Evolutionary conservation across 1,140 invertebrate genomes (phyloP), one percentile per base, ranked within the genome.

Genomic region (Drosophila biarmipes): DNA sequence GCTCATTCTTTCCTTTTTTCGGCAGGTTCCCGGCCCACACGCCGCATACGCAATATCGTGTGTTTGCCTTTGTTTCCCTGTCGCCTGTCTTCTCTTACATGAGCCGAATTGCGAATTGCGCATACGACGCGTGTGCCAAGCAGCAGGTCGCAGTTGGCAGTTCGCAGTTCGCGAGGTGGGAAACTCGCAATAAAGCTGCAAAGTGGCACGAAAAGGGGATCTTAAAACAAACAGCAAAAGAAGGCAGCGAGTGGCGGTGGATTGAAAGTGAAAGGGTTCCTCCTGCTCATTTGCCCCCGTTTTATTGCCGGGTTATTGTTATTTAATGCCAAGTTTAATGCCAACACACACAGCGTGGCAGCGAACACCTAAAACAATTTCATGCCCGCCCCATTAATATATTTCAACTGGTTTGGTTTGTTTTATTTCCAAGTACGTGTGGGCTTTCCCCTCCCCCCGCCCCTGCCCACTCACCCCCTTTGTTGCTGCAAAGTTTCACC

Each of bases 221-320:
- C 40, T 38, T 8, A 19, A 7, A 58, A 29, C 6, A 37, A 64
- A 49, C 17, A 40, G 29, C 7, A 37, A 15, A 40, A 14, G 38
- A 34, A 54, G 59, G 57, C n/a, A 54, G 34, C 19, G 37, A 37
- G 17, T 27, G 11, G 12, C 12, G 42, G 12, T 10, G 42, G 7
- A 69, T n/a, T 45, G 64, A 43, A 72, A 57, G 67, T 57, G 62
- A 69, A 86, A 81, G 81, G 74, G 82, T 81, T 87, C 46, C 52
- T 71, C 6, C 38, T 45, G 24, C 37, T 14, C 45, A 42, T 56
- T 24, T 42, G 21, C 42, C 14, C 24, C 37, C 54, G 48, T 72
- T 86, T 87, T 89, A 86, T 87, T 87, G 82, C 80, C 73, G 69
- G 63, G 78, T 81, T 89, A 87, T 86, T 87, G 82, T 86, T 86